phyloP scores from a whole-genome alignment of 2,797 vertebrate species.

The Gambelia wislizenii region DNA sequence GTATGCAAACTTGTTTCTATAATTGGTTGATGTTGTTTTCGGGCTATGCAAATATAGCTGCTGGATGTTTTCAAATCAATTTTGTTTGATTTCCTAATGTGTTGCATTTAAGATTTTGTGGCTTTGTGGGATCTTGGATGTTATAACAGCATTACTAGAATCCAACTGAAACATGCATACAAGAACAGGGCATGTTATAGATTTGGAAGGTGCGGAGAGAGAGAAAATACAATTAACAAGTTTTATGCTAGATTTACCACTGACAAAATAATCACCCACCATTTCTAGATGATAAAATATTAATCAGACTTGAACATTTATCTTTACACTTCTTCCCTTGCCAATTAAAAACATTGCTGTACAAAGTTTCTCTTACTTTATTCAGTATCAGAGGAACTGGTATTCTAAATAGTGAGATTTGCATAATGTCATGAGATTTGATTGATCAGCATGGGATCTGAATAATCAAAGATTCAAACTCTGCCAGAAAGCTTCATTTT shows the following conservation, averaged over 20 bases:
- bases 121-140: not conserved
- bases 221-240: not conserved
- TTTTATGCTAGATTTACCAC: not conserved
- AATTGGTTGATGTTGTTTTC: not conserved
- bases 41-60: not conserved
- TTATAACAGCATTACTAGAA: not conserved
- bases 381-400: not conserved
- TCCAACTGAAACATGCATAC: not conserved
- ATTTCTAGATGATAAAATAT: not conserved
- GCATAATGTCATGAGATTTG: not conserved
- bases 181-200: not conserved
- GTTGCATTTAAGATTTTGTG: not conserved
- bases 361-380: not conserved
- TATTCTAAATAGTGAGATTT: not conserved
- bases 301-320: not conserved
- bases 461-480: not conserved
- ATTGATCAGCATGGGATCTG: not conserved
- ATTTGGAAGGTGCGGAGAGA: not conserved
- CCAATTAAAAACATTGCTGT: not conserved
- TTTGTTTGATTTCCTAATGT: not conserved
- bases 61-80: conserved; percentile 2
- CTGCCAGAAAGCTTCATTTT: not conserved
- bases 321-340: not conserved
- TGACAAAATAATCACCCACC: not conserved
- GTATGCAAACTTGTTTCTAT: not conserved